Percentiles rank a stretch among this genome's conserved stretches.
Conservation (phyloP, 2,888 invertebrate genomes). For the Electrophaes corylata region DNA sequence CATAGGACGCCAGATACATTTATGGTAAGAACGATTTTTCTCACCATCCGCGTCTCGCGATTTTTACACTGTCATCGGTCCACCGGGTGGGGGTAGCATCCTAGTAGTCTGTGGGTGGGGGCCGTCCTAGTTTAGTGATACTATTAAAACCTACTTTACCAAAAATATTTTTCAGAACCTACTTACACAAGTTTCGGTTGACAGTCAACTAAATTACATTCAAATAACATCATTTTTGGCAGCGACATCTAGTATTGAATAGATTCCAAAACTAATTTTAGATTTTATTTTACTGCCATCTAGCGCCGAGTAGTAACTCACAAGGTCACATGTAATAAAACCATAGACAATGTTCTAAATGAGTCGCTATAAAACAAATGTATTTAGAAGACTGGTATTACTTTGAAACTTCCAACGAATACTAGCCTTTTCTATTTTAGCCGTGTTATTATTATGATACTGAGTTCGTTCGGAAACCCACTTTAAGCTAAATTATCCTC, state of each 20-base stretch:
- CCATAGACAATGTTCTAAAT: slow-evolving; percentile 56
- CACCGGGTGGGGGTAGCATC: no score
- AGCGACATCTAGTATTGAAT: slow-evolving; percentile 51
- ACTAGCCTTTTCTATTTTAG: neutral
- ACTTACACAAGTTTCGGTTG: no score
- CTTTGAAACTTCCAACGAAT: neutral
- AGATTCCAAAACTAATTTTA: slow-evolving; percentile 31
- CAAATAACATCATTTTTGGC: neutral
- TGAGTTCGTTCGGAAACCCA: neutral
- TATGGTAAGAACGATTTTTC: no score
- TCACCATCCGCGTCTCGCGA: no score
- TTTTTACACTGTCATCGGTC: no score
- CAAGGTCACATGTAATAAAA: slow-evolving; percentile 61
- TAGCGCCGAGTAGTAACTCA: slow-evolving; percentile 39
- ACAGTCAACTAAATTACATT: neutral
- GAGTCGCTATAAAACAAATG: slow-evolving; percentile 37
- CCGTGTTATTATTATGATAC: neutral
- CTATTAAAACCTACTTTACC: no score
- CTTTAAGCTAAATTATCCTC: neutral
- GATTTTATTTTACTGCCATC: slow-evolving; percentile 36
- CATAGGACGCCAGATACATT: no score
- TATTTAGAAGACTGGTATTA: neutral
- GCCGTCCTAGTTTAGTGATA: no score
- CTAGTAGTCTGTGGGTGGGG: no score
- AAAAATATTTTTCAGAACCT: no score